A percentile compares a stretch with the other conserved stretches of the same genome.
Conservation (phyloP, 2,113 vertebrate species). For the Phyllostomus discolor region DNA sequence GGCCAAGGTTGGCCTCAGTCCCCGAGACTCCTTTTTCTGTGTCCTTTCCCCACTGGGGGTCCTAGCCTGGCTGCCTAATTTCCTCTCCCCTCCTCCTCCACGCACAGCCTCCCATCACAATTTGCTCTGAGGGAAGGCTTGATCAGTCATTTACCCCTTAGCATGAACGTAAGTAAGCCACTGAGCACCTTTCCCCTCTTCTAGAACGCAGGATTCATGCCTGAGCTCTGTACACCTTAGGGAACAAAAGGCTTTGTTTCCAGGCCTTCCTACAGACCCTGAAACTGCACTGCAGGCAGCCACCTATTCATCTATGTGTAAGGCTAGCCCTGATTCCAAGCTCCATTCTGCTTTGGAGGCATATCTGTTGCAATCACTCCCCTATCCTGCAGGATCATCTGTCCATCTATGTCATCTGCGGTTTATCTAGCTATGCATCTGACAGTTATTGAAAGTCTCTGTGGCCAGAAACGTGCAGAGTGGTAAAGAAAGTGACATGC, state of each 20-base stretch:
- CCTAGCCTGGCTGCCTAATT: neutral
- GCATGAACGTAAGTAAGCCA: neutral
- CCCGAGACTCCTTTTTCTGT: neutral
- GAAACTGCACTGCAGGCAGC: neutral
- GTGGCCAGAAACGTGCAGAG: neutral
- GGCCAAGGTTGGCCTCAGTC: slow-evolving; percentile 36
- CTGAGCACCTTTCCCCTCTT: neutral
- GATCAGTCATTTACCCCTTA: neutral
- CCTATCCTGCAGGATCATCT: neutral
- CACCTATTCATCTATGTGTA: neutral
- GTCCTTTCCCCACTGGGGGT: neutral
- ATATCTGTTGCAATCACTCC: neutral
- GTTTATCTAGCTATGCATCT: neutral
- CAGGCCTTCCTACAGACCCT: slow-evolving; percentile 13
- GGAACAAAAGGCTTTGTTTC: slow-evolving; percentile 2
- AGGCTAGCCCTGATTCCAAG: neutral
- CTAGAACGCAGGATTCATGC: neutral
- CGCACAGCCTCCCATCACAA: neutral
- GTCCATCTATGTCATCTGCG: neutral
- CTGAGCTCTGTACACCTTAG: neutral
- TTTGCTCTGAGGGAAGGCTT: neutral
- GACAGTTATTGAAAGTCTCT: neutral
- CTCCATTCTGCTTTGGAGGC: neutral
- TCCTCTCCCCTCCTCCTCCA: neutral
- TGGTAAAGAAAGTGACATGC: neutral